Percentiles rank a stretch among this genome's conserved stretches.
These are phyloP conservation scores for Porphyrio hochstetteri DNA, from an alignment of 2,113 vertebrate genomes.

Conservation along the genomic window DNA sequence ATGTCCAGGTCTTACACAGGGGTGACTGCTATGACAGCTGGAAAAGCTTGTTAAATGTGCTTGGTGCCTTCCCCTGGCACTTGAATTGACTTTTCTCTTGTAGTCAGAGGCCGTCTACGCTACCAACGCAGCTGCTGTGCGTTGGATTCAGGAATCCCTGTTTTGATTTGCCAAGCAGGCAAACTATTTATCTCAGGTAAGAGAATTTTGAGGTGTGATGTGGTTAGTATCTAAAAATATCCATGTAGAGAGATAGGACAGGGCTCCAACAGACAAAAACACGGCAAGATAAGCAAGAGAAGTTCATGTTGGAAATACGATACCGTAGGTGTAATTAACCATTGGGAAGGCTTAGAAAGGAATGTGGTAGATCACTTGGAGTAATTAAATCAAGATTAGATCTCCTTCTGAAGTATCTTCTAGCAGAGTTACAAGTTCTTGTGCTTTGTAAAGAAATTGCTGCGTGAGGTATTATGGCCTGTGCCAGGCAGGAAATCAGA, in stretches of 20 bases:
- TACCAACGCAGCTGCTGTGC: background rate
- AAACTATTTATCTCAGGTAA: background rate
- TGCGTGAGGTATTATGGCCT: constrained; percentile 9
- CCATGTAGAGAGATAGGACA: constrained; percentile 2
- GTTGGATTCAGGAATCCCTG: constrained; percentile 16
- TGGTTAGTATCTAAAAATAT: constrained; percentile 58
- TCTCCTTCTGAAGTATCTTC: constrained; percentile 48
- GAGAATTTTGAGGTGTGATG: constrained; percentile 38
- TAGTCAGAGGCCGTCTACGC: background rate
- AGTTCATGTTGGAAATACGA: background rate
- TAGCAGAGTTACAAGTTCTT: constrained; percentile 56
- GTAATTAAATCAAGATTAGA: constrained; percentile 66
- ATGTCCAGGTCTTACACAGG: background rate
- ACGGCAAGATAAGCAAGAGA: constrained; percentile 27
- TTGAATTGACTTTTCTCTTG: background rate
- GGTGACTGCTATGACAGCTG: background rate
- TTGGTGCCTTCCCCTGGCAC: fast-evolving
- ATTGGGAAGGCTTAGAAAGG: constrained; percentile 17
- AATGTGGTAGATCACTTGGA: constrained; percentile 56
- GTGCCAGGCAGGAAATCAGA: constrained; percentile 61
- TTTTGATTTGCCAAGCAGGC: constrained; percentile 36
- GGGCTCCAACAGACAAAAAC: constrained; percentile 43
- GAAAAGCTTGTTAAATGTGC: background rate
- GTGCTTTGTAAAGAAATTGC: constrained; percentile 48
- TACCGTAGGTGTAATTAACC: constrained; percentile 40